phyloP scores from a whole-genome alignment of 1,140 invertebrate species.

The Drosophila pseudoananassae region DNA sequence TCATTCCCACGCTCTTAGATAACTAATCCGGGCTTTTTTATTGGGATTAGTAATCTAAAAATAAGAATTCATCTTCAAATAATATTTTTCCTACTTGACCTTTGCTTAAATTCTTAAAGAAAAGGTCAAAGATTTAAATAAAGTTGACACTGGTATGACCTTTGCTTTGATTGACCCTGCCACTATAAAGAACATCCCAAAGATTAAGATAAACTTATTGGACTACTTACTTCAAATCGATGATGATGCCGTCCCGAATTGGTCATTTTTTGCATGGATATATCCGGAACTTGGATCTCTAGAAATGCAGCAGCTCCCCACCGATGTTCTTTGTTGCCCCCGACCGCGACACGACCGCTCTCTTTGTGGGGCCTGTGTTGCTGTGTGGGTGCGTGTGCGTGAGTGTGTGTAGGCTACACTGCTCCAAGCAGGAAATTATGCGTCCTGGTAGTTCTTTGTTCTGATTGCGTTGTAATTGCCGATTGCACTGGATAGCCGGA shows the following conservation, averaged over 20 bases:
- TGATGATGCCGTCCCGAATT: constrained; percentile 73
- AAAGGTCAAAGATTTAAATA: too few relatives aligned
- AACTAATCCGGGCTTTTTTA: too few relatives aligned
- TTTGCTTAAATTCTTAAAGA: too few relatives aligned
- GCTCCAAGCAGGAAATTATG: constrained; percentile 70
- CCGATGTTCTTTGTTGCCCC: constrained; percentile 35
- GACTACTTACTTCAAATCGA: constrained; percentile 69
- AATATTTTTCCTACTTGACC: too few relatives aligned
- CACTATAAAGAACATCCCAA: too few relatives aligned
- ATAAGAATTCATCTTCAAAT: too few relatives aligned
- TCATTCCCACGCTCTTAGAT: background rate
- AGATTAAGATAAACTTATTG: background rate
- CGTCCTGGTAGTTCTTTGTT: constrained; percentile 72
- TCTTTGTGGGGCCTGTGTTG: constrained; percentile 28
- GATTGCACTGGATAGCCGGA: constrained; percentile 39
- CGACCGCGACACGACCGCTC: constrained; percentile 30
- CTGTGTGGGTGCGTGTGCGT: background rate
- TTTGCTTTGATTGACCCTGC: background rate
- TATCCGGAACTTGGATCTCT: constrained; percentile 38
- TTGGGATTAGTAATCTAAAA: too few relatives aligned
- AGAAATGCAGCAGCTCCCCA: constrained; percentile 50
- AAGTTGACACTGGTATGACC: background rate
- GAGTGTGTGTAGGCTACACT: constrained; percentile 23
- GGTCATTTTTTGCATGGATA: constrained; percentile 74
- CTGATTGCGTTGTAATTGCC: constrained; percentile 58